Evolutionary conservation across 2,888 invertebrate genomes (phyloP).

Genomic region (Machimus rusticus): DNA sequence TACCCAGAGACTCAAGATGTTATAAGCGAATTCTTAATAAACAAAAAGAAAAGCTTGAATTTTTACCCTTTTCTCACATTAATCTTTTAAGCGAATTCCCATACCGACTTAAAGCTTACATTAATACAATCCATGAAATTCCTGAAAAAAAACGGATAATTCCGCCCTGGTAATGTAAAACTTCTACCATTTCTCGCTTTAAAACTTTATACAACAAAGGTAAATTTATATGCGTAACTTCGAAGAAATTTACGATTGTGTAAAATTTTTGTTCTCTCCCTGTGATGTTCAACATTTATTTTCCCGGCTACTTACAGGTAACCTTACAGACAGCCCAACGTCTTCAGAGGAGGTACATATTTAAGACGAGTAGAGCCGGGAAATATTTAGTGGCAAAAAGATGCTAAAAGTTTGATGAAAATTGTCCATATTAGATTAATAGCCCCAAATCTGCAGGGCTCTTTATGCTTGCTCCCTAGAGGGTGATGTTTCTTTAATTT

Average conservation of each 20-base stretch:
- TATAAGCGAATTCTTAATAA: not conserved
- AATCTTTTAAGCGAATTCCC: not conserved
- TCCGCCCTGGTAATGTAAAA: not conserved
- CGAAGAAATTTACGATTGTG: not conserved
- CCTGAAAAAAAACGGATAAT: not conserved
- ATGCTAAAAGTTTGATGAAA: not conserved
- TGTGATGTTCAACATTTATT: not conserved
- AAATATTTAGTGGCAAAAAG: not conserved
- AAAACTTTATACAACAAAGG: not conserved
- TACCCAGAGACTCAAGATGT: not conserved
- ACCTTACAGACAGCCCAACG: no score
- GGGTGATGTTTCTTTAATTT: not conserved
- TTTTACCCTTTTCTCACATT: not conserved
- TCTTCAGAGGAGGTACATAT: not conserved
- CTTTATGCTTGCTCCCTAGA: not conserved
- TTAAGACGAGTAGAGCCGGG: not conserved
- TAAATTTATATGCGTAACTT: not conserved
- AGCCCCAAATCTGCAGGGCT: not conserved
- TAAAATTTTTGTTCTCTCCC: not conserved
- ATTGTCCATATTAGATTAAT: constrained; percentile 14
- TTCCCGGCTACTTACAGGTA: not conserved
- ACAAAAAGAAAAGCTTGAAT: not conserved
- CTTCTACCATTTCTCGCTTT: not conserved
- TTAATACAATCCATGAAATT: not conserved
- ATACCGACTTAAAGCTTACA: not conserved